phyloP scores from a whole-genome alignment of 2,113 vertebrate species.

The Abramis brama region DNA sequence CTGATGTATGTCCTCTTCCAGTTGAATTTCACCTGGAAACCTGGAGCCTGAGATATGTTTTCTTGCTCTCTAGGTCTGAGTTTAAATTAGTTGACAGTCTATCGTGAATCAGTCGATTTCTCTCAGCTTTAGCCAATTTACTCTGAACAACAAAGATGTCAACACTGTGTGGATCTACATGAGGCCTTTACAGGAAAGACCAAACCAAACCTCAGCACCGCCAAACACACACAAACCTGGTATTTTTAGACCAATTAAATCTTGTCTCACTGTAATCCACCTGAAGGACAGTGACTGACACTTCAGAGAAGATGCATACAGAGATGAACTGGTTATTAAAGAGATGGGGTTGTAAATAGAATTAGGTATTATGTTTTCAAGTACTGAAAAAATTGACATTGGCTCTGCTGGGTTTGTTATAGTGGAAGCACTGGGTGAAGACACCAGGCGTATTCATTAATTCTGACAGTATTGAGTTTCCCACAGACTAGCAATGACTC shows the following conservation, averaged over 20 bases:
- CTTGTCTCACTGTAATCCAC: constrained; percentile 36
- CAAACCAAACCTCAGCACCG: background rate
- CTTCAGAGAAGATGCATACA: constrained; percentile 5
- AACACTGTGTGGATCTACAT: background rate
- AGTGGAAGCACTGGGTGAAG: constrained; percentile 28
- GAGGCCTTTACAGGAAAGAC: background rate
- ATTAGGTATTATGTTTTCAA: constrained; percentile 18
- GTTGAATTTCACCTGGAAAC: constrained; percentile 1
- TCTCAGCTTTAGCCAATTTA: constrained; percentile 25
- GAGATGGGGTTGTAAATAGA: constrained; percentile 24
- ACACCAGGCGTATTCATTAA: constrained; percentile 15
- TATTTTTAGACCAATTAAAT: constrained; percentile 59
- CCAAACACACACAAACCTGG: background rate
- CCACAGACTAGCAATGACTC: background rate
- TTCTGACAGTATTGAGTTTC: constrained; percentile 29
- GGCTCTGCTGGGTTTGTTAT: constrained; percentile 46
- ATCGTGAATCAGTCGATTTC: constrained; percentile 7
- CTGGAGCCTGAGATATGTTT: background rate
- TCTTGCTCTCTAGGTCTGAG: background rate
- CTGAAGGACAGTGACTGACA: constrained; percentile 37
- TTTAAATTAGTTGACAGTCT: background rate
- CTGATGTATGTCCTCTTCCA: background rate
- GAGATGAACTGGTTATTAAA: constrained; percentile 14
- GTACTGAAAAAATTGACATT: constrained; percentile 44
- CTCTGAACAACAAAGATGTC: background rate